phyloP scores from a whole-genome alignment of 2,797 vertebrate species.

The Malurus leucopterus region DNA sequence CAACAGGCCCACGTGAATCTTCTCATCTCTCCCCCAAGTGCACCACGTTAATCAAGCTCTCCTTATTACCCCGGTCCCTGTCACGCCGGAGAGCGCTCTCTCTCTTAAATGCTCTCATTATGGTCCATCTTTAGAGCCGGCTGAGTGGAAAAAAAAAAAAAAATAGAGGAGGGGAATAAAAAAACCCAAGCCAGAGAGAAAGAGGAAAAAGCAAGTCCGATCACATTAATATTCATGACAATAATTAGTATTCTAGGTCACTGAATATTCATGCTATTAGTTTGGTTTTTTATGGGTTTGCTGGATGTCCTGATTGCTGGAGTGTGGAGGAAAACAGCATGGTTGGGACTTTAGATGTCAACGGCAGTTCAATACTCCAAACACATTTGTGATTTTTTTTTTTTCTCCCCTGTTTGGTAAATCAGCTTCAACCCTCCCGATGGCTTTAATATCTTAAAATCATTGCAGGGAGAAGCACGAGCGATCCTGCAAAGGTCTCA shows the following conservation, averaged over 20 bases:
- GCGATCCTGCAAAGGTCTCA: conserved; percentile 10
- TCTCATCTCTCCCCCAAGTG: conserved; percentile 79
- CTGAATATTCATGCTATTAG: conserved; percentile 99
- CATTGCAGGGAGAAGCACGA: conserved; percentile 15
- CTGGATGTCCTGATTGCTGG: conserved; percentile 84
- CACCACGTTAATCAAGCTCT: conserved; percentile 84
- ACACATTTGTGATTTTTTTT: conserved; percentile 62
- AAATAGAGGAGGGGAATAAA: background rate
- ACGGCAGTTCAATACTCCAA: conserved; percentile 72
- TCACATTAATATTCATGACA: conserved; percentile 99
- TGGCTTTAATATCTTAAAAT: conserved; percentile 63
- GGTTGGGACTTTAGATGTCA: conserved; percentile 77
- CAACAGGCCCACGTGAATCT: conserved; percentile 79
- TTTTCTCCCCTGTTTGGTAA: conserved; percentile 7
- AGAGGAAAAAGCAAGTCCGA: conserved; percentile 82
- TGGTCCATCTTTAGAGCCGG: conserved; percentile 88
- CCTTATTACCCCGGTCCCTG: conserved; percentile 83
- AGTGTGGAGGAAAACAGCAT: conserved; percentile 83
- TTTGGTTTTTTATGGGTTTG: conserved; percentile 88
- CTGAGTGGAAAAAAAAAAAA: conserved; percentile 73
- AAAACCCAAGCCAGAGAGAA: conserved; percentile 50
- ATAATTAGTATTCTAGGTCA: conserved; percentile 99
- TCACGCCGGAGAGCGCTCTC: conserved; percentile 78
- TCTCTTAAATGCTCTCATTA: conserved; percentile 89
- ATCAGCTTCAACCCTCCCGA: conserved; percentile 61